These are phyloP conservation scores for Agrochola circellaris DNA, from an alignment of 2,888 invertebrate genomes.

Conservation along the genomic window DNA sequence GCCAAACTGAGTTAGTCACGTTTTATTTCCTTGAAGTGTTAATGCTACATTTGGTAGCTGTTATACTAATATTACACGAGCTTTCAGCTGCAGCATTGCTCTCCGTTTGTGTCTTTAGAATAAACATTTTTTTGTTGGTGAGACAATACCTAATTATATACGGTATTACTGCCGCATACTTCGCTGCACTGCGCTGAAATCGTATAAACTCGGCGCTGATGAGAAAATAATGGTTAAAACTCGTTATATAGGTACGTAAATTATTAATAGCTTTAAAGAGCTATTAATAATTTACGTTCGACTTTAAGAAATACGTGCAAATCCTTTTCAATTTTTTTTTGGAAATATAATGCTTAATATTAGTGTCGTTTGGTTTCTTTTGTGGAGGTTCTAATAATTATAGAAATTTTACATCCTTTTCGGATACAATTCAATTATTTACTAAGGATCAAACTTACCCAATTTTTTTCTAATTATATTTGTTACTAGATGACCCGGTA, in stretches of 20 bases:
- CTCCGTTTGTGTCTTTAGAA: conserved; percentile 2
- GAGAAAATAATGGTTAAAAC: conserved; percentile 28
- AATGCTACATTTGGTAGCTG: conserved; percentile 31
- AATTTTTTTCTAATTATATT: not conserved
- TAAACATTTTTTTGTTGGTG: not conserved
- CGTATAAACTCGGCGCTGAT: conserved; percentile 30
- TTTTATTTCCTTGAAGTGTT: conserved; percentile 24
- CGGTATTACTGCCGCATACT: conserved; percentile 24
- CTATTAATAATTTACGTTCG: no score
- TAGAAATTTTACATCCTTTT: not conserved
- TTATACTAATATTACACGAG: conserved; percentile 7
- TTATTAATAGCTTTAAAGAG: conserved; percentile 11
- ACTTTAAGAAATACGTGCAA: not conserved
- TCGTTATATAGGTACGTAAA: not conserved
- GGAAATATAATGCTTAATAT: not conserved
- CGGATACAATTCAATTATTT: not conserved
- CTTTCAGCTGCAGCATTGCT: conserved; percentile 7
- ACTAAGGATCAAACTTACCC: not conserved
- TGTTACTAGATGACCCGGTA: not conserved
- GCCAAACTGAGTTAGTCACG: conserved; percentile 32
- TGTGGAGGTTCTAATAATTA: not conserved
- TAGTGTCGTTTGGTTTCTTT: not conserved
- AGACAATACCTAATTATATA: not conserved
- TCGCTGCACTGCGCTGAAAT: conserved; percentile 45
- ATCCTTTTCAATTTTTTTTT: not conserved